A percentile compares a stretch with the other conserved stretches of the same genome.
These are phyloP conservation scores for Cephus pulcher DNA, from an alignment of 2,888 invertebrate genomes.

Conservation along the genomic window DNA sequence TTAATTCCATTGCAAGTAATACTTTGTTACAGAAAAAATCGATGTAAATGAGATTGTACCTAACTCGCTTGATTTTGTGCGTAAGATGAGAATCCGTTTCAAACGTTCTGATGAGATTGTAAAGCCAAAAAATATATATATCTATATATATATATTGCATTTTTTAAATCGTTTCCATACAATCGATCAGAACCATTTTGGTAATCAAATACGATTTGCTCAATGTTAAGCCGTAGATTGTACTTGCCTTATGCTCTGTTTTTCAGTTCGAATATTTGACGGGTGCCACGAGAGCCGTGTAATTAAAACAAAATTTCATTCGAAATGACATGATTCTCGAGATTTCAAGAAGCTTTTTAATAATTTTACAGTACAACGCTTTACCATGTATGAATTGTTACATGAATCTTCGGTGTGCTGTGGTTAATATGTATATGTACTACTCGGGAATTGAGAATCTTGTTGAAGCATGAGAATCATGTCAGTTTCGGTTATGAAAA, in stretches of 20 bases:
- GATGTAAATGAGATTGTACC: neutral
- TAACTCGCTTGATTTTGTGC: neutral
- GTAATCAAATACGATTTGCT: constrained; percentile 19
- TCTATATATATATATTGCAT: neutral
- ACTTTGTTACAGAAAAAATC: neutral
- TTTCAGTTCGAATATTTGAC: neutral
- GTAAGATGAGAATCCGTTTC: neutral
- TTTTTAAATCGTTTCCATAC: neutral
- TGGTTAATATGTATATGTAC: neutral
- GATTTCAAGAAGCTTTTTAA: neutral
- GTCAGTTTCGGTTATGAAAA: neutral
- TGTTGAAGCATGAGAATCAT: neutral
- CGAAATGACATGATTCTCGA: neutral
- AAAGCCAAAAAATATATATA: constrained; percentile 52
- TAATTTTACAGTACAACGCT: neutral
- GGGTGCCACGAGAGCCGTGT: neutral
- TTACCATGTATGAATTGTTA: neutral
- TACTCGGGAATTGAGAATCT: neutral
- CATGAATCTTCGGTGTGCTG: neutral
- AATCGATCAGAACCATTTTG: constrained; percentile 15
- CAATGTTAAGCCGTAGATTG: constrained; percentile 15
- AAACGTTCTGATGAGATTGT: constrained; percentile 43
- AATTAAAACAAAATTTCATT: neutral
- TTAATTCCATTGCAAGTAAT: no score
- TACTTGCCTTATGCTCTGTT: constrained; percentile 10